These are phyloP conservation scores for Rhagonycha fulva DNA, from an alignment of 2,888 invertebrate species.

Conservation along the genomic window DNA sequence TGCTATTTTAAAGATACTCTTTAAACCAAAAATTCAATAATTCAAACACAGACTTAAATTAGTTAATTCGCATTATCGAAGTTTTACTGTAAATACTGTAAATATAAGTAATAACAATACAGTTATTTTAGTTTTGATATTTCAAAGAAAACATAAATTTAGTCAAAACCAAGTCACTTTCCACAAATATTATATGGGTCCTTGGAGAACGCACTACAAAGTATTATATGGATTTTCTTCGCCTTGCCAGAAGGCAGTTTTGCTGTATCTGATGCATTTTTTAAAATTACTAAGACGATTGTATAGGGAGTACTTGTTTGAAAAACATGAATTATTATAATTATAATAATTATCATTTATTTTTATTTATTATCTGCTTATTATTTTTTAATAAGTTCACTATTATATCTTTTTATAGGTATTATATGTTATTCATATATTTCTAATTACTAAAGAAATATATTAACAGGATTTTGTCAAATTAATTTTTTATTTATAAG, in stretches of 20 bases:
- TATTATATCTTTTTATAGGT: too few relatives aligned
- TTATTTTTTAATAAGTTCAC: background rate
- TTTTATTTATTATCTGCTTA: background rate
- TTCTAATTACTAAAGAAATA: background rate
- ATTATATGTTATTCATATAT: too few relatives aligned
- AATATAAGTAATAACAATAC: too few relatives aligned
- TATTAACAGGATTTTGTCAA: background rate
- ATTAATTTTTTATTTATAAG: background rate
- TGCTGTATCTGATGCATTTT: background rate
- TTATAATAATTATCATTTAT: background rate
- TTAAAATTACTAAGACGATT: background rate
- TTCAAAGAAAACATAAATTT: background rate
- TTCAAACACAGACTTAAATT: too few relatives aligned
- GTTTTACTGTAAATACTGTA: too few relatives aligned
- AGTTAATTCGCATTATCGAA: too few relatives aligned
- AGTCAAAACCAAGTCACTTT: constrained; percentile 2
- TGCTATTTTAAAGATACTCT: too few relatives aligned
- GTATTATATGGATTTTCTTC: constrained; percentile 8
- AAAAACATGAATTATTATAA: background rate
- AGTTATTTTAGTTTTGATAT: background rate
- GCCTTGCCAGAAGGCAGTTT: background rate
- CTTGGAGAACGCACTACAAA: background rate
- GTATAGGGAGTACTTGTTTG: background rate
- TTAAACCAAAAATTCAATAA: too few relatives aligned
- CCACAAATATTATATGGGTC: background rate